Conservation (phyloP, 2,797 vertebrate species). For the Sebastes ruberrimus region DNA sequence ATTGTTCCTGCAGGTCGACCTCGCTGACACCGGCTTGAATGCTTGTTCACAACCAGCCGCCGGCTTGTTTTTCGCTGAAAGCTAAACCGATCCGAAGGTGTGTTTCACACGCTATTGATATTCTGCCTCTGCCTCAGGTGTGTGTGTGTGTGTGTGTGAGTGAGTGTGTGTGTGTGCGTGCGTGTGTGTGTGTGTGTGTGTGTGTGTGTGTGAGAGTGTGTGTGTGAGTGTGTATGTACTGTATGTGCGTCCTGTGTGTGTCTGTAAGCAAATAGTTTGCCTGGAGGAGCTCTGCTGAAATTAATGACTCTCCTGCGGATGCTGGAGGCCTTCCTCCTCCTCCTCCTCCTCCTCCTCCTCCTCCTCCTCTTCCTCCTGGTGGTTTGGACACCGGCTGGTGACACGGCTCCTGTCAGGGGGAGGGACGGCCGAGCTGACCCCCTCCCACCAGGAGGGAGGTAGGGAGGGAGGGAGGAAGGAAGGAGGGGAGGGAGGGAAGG, state of each 20-base stretch:
- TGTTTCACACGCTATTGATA: conserved; percentile 55
- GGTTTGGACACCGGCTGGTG: not conserved
- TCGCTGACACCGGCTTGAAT: conserved; percentile 16
- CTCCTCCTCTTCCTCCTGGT: not conserved
- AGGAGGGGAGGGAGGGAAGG: too few species aligned
- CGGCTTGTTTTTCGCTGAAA: conserved; percentile 29
- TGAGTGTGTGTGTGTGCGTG: not conserved
- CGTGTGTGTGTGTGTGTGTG: not conserved
- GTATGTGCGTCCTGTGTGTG: not conserved
- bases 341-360: not conserved
- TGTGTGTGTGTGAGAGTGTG: not conserved
- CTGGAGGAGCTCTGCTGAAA: conserved; percentile 46
- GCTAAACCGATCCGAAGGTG: conserved; percentile 40
- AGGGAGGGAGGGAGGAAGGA: too few species aligned
- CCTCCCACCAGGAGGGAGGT: too few species aligned
- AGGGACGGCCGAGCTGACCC: too few species aligned
- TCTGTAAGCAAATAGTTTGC: conserved; percentile 33
- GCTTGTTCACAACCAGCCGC: conserved; percentile 28
- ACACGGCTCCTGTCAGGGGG: too few species aligned
- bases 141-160: not conserved
- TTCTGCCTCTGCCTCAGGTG: conserved; percentile 32
- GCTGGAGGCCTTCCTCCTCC: not conserved
- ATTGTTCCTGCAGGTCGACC: conserved; percentile 31
- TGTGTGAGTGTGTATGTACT: conserved; percentile 4
- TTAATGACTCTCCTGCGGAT: conserved; percentile 33